These are phyloP conservation scores for Halictus rubicundus DNA, from an alignment of 1,140 invertebrate species.

Conservation along the genomic window DNA sequence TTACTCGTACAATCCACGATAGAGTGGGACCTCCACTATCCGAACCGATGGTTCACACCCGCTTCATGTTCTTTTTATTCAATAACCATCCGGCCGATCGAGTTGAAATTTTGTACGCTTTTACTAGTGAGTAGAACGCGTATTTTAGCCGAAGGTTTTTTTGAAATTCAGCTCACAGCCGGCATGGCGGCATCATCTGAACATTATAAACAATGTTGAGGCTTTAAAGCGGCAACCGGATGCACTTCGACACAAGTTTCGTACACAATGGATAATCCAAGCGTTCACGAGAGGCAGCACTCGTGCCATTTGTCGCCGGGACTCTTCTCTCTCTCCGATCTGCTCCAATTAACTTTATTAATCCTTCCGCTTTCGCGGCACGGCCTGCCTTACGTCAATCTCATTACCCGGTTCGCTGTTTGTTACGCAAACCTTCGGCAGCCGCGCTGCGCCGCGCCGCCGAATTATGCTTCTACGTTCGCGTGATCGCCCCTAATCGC, in stretches of 20 bases:
- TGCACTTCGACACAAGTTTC: conserved; percentile 54
- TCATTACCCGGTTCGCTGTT: conserved; percentile 56
- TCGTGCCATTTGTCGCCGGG: conserved; percentile 67
- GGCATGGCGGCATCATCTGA: no score
- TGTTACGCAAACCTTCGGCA: conserved; percentile 24
- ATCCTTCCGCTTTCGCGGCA: conserved; percentile 72
- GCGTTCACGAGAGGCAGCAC: conserved; percentile 57
- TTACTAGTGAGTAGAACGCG: no score
- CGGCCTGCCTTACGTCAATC: conserved; percentile 68
- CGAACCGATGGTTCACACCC: no score
- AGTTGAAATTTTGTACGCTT: no score
- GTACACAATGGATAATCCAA: conserved; percentile 62
- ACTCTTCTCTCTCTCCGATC: conserved; percentile 68
- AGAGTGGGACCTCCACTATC: no score
- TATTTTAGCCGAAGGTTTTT: no score
- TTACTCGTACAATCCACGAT: no score
- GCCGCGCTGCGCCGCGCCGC: background rate
- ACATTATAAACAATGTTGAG: no score
- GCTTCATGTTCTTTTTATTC: no score
- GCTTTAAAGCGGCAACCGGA: conserved; percentile 3
- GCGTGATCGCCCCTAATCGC: background rate
- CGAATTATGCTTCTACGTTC: conserved; percentile 7
- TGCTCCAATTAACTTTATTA: conserved; percentile 75
- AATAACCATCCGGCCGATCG: no score
- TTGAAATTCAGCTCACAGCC: no score